Base-by-base conservation (phyloP, 2,113 vertebrate genomes). In the Anoplopoma fimbria region DNA sequence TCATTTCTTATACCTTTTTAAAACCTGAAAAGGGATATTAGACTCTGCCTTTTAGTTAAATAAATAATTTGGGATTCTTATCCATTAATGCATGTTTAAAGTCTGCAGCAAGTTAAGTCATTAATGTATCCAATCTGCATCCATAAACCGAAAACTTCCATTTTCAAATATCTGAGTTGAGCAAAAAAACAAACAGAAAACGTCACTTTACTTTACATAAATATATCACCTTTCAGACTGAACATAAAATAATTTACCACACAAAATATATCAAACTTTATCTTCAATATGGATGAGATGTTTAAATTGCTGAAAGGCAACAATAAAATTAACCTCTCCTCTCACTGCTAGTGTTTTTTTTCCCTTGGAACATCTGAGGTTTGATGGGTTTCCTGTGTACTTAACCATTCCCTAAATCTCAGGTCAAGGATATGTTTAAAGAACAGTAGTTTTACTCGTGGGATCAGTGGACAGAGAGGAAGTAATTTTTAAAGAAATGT, bases 321-420 rank as follows among this genome's bases (percentile, higher is more conserved):
- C 68, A 34, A 25, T 69, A 61, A 75, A 90, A 79, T n/a, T 31
- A 67, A 64, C 72, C 75, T 84, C 69, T 73, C 74, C 62, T 77
- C 47, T 77, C 31, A 68, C 34, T 55, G 25, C n/a, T 77, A 29
- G 1, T 55, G 3, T 68, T 68, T 83, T 69, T 75, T 76, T 45
- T 31, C 14, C 23, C 58, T 74, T 70, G 61, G 47, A 73, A 73
- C 82, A 84, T 88, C 69, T 83, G 75, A 84, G 64, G 64, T 87
- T 89, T 92, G 85, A 89, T 77, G 85, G 49, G 84, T 84, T 91
- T 89, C 77, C 88, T 89, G 87, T 92, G 88, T 89, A 73, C 82
- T 86, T 87, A 87, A 81, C 87, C 74, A 29, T 27, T 87, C 88
- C 79, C 80, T 71, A 87, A 84, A 86, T 85, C 81, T 87, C 84